Evolutionary conservation across 2,888 invertebrate species (phyloP).

Genomic region (Drosophila crucigera): DNA sequence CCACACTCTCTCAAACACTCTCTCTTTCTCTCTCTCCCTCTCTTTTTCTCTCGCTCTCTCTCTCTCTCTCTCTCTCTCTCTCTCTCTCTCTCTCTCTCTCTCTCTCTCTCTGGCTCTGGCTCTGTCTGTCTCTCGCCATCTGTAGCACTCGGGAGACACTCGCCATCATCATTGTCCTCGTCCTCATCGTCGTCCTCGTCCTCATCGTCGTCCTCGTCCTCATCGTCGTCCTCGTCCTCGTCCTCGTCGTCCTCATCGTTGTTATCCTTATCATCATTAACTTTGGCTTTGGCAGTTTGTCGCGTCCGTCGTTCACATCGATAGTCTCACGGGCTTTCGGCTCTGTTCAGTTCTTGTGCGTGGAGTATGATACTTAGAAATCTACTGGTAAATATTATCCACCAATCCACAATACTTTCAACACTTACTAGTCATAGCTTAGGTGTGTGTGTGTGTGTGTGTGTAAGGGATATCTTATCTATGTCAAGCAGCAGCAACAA

Average conservation of each 20-base stretch:
- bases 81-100: not conserved
- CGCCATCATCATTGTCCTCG: conserved; percentile 5
- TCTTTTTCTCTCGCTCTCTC: no score
- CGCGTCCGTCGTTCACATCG: conserved; percentile 10
- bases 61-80: not conserved
- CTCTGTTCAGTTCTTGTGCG: not conserved
- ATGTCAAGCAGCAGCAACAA: conserved; percentile 21
- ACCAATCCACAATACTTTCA: conserved; percentile 33
- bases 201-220: no score
- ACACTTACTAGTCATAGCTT: not conserved
- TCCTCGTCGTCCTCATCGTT: conserved; percentile 18
- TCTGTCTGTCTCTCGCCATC: not conserved
- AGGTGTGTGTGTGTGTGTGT: not conserved
- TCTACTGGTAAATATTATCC: conserved; percentile 76
- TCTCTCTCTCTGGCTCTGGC: not conserved
- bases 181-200: not conserved
- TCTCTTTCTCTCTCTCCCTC: not conserved
- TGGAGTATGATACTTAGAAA: conserved; percentile 69
- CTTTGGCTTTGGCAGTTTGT: conserved; percentile 17
- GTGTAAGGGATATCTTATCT: not conserved
- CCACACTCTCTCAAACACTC: conserved; percentile 1
- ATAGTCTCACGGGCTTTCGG: conserved; percentile 6
- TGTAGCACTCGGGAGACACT: not conserved
- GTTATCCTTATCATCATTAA: conserved; percentile 27
- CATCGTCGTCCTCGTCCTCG: conserved; percentile 8